Conservation (phyloP, 2,888 invertebrate genomes). For the Spisula solida region DNA sequence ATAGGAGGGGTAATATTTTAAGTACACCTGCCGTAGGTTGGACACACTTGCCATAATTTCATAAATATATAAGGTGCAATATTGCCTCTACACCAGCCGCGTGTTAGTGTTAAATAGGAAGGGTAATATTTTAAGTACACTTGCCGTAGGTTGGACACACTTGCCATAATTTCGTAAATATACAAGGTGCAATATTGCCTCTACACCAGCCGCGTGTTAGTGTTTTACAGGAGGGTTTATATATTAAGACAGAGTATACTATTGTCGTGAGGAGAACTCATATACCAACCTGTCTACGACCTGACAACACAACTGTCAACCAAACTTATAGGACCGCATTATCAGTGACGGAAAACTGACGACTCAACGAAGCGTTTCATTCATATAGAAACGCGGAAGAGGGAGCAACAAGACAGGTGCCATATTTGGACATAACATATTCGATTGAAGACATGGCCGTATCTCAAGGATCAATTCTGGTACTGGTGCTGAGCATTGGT, state of each 20-base stretch:
- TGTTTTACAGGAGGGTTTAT: neutral
- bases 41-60: too few species aligned
- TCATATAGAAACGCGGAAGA: constrained; percentile 19
- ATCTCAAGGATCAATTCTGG: constrained; percentile 40
- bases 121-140: neutral
- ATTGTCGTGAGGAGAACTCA: constrained; percentile 37
- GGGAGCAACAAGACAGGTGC: constrained; percentile 18
- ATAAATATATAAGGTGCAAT: too few species aligned
- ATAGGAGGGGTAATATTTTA: too few species aligned
- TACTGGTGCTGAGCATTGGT: constrained; percentile 45
- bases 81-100: too few species aligned
- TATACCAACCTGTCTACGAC: constrained; percentile 14
- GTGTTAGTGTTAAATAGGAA: too few species aligned
- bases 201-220: too few species aligned
- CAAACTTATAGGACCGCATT: neutral
- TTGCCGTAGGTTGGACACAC: neutral
- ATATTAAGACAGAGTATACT: constrained; percentile 34
- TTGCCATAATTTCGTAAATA: neutral
- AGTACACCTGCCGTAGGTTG: too few species aligned
- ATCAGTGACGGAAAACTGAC: constrained; percentile 34
- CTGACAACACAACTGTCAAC: constrained; percentile 44
- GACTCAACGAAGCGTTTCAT: constrained; percentile 32
- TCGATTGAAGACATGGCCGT: constrained; percentile 47
- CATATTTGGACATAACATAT: constrained; percentile 36
- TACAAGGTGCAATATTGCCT: neutral